phyloP scores from a whole-genome alignment of 2,888 invertebrate species.

The Patella caerulea region DNA sequence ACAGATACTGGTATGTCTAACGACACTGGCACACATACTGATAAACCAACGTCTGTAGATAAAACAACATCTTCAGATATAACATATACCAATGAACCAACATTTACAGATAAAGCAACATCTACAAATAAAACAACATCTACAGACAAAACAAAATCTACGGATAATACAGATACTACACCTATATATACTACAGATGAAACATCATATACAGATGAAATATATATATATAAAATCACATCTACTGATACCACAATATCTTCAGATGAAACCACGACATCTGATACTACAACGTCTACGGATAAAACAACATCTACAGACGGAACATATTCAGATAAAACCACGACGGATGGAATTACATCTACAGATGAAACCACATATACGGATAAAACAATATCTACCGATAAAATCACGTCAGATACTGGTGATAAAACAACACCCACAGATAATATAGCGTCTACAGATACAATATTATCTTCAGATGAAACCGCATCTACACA shows the following conservation, averaged over 20 bases:
- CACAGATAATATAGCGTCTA: neutral
- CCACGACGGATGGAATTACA: neutral
- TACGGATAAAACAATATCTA: neutral
- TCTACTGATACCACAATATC: neutral
- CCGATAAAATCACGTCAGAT: neutral
- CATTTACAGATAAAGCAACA: neutral
- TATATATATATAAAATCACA: neutral
- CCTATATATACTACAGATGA: neutral
- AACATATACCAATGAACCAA: neutral
- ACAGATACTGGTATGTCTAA: neutral
- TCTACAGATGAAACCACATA: neutral
- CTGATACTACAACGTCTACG: neutral
- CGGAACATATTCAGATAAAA: neutral
- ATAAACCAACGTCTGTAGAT: neutral
- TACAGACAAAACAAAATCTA: neutral
- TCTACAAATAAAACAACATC: neutral
- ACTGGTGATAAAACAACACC: neutral
- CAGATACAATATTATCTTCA: neutral
- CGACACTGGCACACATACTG: neutral
- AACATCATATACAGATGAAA: neutral
- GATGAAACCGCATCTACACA: neutral
- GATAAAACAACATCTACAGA: neutral
- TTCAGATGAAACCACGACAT: neutral
- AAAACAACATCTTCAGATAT: neutral
- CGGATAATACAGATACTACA: neutral